These are phyloP conservation scores for Euphydryas editha DNA, from an alignment of 2,888 invertebrate species.

Conservation along the genomic window DNA sequence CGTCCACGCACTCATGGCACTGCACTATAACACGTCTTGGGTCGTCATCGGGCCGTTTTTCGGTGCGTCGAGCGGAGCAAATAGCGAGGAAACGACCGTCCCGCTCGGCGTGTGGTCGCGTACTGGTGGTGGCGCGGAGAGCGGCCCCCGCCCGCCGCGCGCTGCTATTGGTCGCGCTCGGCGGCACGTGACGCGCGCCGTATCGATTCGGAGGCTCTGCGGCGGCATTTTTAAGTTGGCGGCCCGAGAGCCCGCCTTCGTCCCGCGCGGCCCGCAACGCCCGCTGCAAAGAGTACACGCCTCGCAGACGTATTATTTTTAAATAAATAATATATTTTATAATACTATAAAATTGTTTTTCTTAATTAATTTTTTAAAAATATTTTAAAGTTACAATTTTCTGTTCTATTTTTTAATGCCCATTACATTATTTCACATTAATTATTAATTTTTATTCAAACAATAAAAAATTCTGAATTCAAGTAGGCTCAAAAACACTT, in stretches of 20 bases:
- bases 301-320: slow-evolving; percentile 34
- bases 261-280: slow-evolving; percentile 71
- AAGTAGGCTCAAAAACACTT: too few relatives aligned
- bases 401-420: too few relatives aligned
- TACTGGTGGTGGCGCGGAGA: slow-evolving; percentile 75
- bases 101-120: slow-evolving; percentile 60
- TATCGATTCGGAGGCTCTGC: slow-evolving; percentile 91
- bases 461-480: too few relatives aligned
- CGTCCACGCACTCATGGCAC: slow-evolving; percentile 81
- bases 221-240: slow-evolving; percentile 92
- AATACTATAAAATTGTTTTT: too few relatives aligned
- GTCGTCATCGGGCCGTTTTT: slow-evolving; percentile 73
- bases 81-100: slow-evolving; percentile 55
- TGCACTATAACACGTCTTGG: slow-evolving; percentile 73
- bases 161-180: slow-evolving; percentile 77
- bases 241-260: slow-evolving; percentile 77
- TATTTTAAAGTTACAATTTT: too few relatives aligned
- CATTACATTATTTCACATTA: too few relatives aligned
- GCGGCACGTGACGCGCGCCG: slow-evolving; percentile 87
- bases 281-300: slow-evolving; percentile 56
- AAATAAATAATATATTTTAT: neutral
- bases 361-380: too few relatives aligned
- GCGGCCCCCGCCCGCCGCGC: slow-evolving; percentile 55
- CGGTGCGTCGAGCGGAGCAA: slow-evolving; percentile 49
- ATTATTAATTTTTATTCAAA: too few relatives aligned